Evolutionary conservation across 2,113 vertebrate genomes (phyloP), one percentile per base, ranked within the genome.

Genomic region (Halichoeres trimaculatus): DNA sequence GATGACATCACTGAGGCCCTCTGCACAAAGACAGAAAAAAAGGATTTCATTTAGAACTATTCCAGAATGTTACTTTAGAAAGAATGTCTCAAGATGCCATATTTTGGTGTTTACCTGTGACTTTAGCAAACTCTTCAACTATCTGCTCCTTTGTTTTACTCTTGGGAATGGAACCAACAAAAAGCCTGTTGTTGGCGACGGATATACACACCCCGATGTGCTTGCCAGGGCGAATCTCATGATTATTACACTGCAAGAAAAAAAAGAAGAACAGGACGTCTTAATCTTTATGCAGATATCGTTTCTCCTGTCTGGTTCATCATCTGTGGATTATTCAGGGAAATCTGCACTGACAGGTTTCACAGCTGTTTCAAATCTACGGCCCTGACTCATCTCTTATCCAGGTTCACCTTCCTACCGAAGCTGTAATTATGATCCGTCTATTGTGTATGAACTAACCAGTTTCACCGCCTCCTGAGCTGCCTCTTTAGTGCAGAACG

Each of bases 81-180:
- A 30, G 6, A 30, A 30, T 6, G 3, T 30, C 30, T 6, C 30
- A 30, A 40, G 2, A 40, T 13, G 12, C 38, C 9, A 7, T 10
- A 10, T 10, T 10, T 40, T 2, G 2, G 2, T 10, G 9, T 0
- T 14, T 86, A 98, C 98, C 98, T 94, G 98, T 99, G 90, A 99
- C 98, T 95, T 99, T 99, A 68, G 94, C 91, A 86, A 99, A 99
- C 91, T 99, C 98, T 87, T 99, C 98, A 60, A 98, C 95, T 68
- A 99, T 99, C 91, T 99, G 98, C 85, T 99, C 98, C 95, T 99
- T 99, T 67, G 98, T 98, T 96, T 99, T 99, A 91, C 96, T 99
- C 89, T 99, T 99, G 87, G 98, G 98, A 90, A 99, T 99, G 84
- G 98, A 99, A 61, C 98, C 98, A 86, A 99, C 98, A 83, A 99